These are phyloP conservation scores for Procambarus virginalis DNA, from an alignment of 1,140 invertebrate genomes.

Conservation along the genomic window DNA sequence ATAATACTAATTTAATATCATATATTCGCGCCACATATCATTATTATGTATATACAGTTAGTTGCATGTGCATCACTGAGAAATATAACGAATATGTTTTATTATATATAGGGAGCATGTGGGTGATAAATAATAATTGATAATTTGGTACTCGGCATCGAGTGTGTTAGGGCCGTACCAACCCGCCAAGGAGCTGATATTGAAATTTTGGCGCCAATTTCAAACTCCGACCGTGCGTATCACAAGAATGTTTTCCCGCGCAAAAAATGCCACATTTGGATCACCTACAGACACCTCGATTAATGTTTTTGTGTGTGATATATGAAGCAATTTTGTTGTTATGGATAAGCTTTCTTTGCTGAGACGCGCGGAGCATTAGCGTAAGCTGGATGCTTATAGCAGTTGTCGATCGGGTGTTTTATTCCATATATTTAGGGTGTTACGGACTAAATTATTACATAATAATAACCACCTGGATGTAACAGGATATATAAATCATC, in stretches of 20 bases:
- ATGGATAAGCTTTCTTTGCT: no score
- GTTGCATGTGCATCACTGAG: no score
- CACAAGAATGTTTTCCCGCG: neutral
- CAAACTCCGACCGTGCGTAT: neutral
- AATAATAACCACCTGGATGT: neutral
- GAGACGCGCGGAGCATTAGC: constrained; percentile 19
- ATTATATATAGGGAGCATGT: neutral
- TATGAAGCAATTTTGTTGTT: neutral
- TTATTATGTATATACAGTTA: no score
- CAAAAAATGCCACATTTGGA: neutral
- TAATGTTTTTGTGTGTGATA: neutral
- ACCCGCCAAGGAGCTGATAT: neutral
- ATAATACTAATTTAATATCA: no score
- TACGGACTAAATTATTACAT: neutral
- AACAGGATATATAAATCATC: neutral
- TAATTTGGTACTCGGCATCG: neutral
- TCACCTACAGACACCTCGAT: neutral
- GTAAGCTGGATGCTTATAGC: constrained; percentile 13
- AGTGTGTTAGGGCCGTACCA: neutral
- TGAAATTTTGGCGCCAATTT: constrained; percentile 44
- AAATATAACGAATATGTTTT: no score
- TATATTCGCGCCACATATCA: no score
- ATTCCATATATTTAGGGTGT: neutral
- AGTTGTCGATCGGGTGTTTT: neutral
- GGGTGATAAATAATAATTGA: neutral